Base-by-base conservation (phyloP, 1,140 invertebrate genomes). In the Chrysopa pallens region DNA sequence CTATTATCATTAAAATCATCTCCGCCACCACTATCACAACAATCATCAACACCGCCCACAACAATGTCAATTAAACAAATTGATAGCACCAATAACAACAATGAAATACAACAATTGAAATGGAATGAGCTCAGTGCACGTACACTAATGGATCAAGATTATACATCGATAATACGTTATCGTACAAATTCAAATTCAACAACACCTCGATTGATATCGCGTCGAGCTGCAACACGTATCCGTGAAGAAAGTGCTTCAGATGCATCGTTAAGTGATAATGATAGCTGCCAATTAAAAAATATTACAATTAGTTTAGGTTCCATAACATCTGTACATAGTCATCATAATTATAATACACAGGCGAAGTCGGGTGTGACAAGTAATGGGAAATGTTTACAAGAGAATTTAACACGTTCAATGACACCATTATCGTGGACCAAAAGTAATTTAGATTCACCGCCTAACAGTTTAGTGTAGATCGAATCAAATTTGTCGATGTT, bases 181-280 rank as follows among this genome's bases (percentile, higher is more conserved):
- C 44, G 23, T 15, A 42, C 9, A 33, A 46, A 14, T 17, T 45
- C 4, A 48, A 46, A 38, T 35, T 45, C 28, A 40, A 39, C 11
- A 44, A 42, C 8, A 45, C 50, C 4, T 14, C 42, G 9, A 42
- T 48, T 11, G 27, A 52, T 39, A 29, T 45, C 8, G 50, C 43
- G 44, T 45, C 48, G 11, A 44, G 48, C 31, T 39, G 38, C 15
- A 4, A 31, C 29, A 13, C 40, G 40, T 12, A 53, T 53, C 39
- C 46, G 50, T 44, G 52, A 53, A 46, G 52, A 53, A 35, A 51
- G 48, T 40, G 38, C 51, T 27, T 53, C 52, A 6, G 52, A 53
- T 39, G 51, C 50, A 40, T 53, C 52, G 8, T 40, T 53, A 11
- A 53, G 52, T 41, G 52, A 53, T 13, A 29, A 23, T 8, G 40